Percentiles rank a stretch among this genome's conserved stretches.
Conservation (phyloP, 2,888 invertebrate species). For the Craniophora ligustri region DNA sequence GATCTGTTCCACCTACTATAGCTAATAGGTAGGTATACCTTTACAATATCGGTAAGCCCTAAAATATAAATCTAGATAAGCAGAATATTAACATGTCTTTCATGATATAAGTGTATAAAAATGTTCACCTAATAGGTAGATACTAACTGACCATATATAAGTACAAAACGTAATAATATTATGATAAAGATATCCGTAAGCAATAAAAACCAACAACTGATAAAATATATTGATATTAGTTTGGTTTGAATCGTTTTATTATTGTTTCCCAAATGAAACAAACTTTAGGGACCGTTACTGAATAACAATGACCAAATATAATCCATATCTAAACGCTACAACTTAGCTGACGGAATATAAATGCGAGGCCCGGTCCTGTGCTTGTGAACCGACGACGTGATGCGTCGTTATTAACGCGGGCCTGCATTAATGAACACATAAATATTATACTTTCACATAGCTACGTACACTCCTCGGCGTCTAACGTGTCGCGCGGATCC, state of each 20-base stretch:
- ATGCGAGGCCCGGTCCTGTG: slow-evolving; percentile 77
- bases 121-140: too few species aligned
- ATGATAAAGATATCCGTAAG: slow-evolving; percentile 36
- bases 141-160: slow-evolving; percentile 27
- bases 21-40: too few species aligned
- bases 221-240: slow-evolving; percentile 56
- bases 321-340: slow-evolving; percentile 87
- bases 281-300: slow-evolving; percentile 75
- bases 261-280: slow-evolving; percentile 82
- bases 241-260: slow-evolving; percentile 73
- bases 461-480: slow-evolving; percentile 29
- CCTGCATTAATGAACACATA: slow-evolving; percentile 85
- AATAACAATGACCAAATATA: slow-evolving; percentile 86
- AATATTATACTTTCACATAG: slow-evolving; percentile 77
- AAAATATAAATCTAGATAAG: too few species aligned
- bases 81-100: too few species aligned
- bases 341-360: slow-evolving; percentile 83
- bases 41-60: too few species aligned
- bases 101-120: too few species aligned
- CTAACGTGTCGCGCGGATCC: slow-evolving; percentile 52
- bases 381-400: slow-evolving; percentile 88
- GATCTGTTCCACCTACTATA: too few species aligned
- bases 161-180: slow-evolving; percentile 36
- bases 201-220: slow-evolving; percentile 35
- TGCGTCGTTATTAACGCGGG: slow-evolving; percentile 83